Evolutionary conservation across 2,113 vertebrate species (phyloP).

Genomic region (Solenodon paradoxus): DNA sequence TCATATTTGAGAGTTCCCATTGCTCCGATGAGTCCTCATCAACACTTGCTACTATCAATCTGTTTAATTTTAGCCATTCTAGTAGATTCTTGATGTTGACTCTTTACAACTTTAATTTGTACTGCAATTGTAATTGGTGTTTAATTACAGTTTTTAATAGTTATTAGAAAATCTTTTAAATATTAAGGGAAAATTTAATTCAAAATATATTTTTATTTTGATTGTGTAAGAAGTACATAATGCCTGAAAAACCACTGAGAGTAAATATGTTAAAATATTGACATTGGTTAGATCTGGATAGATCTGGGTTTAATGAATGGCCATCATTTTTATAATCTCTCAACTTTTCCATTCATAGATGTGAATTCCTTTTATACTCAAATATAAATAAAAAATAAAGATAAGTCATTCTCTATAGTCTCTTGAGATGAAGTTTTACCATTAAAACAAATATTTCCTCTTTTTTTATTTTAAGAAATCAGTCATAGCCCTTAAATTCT

Average conservation of each 20-base stretch:
- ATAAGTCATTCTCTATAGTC: neutral
- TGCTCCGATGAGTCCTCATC: neutral
- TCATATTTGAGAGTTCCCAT: neutral
- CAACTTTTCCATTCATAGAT: neutral
- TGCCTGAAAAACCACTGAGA: neutral
- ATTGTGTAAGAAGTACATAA: neutral
- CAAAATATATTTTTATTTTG: neutral
- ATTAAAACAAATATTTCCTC: neutral
- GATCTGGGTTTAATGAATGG: neutral
- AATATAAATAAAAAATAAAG: neutral
- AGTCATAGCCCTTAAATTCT: neutral
- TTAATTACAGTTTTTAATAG: neutral
- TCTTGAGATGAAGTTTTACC: neutral
- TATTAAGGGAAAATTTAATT: neutral
- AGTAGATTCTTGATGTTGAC: neutral
- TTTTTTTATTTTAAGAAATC: neutral
- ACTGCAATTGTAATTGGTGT: neutral
- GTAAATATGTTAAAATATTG: neutral
- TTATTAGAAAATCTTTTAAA: neutral
- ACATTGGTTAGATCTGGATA: neutral
- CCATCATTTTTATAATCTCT: neutral
- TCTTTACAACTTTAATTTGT: neutral
- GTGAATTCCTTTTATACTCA: neutral
- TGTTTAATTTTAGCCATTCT: neutral
- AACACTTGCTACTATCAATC: neutral